These are phyloP conservation scores for Stenchaetothrips biformis DNA, from an alignment of 2,888 invertebrate genomes.

Conservation along the genomic window DNA sequence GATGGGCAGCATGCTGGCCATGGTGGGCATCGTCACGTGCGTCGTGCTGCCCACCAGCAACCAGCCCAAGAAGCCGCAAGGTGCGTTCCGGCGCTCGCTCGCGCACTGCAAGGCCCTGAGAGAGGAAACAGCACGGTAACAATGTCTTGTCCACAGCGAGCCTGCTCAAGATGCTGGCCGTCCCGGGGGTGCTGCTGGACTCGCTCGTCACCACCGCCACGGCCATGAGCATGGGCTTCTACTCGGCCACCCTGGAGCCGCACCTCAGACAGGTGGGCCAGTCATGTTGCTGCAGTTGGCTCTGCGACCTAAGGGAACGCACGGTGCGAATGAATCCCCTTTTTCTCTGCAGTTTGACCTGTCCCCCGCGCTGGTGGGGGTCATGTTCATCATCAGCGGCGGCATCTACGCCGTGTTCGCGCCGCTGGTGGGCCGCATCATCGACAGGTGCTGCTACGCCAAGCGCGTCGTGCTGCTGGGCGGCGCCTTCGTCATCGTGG, in stretches of 20 bases:
- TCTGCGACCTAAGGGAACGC: neutral
- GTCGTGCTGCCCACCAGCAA: slow-evolving; percentile 42
- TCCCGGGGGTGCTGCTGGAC: slow-evolving; percentile 44
- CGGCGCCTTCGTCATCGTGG: slow-evolving; percentile 42
- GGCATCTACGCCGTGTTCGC: slow-evolving; percentile 48
- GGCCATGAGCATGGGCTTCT: slow-evolving; percentile 48
- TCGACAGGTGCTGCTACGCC: slow-evolving; percentile 46
- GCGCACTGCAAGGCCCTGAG: too few species aligned
- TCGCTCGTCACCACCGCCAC: slow-evolving; percentile 43
- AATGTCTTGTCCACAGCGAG: slow-evolving; percentile 38
- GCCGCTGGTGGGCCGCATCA: slow-evolving; percentile 47
- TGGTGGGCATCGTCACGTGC: slow-evolving; percentile 43
- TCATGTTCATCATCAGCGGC: slow-evolving; percentile 49
- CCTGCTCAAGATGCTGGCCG: slow-evolving; percentile 39
- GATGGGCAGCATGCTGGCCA: slow-evolving; percentile 45
- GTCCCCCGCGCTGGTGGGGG: slow-evolving; percentile 44
- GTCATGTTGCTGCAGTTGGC: too few species aligned
- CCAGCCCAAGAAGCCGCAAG: neutral
- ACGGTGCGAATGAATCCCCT: slow-evolving; percentile 33
- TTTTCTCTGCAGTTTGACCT: slow-evolving; percentile 43
- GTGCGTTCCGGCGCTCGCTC: neutral
- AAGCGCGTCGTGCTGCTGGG: slow-evolving; percentile 44
- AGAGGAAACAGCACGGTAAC: neutral
- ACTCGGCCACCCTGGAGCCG: slow-evolving; percentile 53
- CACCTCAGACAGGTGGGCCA: slow-evolving; percentile 47